These are phyloP conservation scores for Falco berigora DNA, from an alignment of 2,797 vertebrate genomes.

Conservation along the genomic window DNA sequence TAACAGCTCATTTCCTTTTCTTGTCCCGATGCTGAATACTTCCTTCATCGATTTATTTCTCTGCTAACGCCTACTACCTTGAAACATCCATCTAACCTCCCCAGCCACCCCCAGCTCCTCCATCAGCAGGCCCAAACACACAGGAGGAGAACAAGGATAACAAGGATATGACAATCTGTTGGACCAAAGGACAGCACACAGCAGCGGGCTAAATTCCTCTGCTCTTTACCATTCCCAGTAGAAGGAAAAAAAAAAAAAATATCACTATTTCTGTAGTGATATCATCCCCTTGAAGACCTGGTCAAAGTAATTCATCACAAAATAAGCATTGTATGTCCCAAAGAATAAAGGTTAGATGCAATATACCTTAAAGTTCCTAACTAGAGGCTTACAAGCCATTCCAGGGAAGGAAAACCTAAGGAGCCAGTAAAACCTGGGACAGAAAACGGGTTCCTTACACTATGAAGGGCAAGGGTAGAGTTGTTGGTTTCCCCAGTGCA, in stretches of 20 bases:
- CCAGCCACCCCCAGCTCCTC: background rate
- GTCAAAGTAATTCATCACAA: background rate
- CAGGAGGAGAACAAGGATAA: background rate
- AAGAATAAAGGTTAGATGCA: background rate
- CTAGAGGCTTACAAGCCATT: background rate
- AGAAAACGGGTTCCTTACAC: rapidly evolving
- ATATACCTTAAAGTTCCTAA: background rate
- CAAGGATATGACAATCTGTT: background rate
- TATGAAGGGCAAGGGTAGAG: rapidly evolving
- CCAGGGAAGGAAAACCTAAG: background rate
- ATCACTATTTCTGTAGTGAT: background rate
- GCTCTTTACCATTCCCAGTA: background rate
- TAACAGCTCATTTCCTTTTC: background rate
- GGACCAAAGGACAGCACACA: background rate
- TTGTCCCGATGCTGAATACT: background rate
- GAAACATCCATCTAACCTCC: background rate
- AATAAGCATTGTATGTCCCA: background rate
- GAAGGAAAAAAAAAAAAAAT: background rate
- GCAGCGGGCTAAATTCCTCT: background rate
- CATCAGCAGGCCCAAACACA: background rate
- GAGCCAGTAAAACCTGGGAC: background rate
- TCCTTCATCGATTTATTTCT: background rate
- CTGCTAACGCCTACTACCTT: background rate
- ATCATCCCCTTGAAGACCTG: background rate
- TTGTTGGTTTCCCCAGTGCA: rapidly evolving